Conservation (phyloP, 2,113 vertebrate genomes). For the Oplegnathus fasciatus region DNA sequence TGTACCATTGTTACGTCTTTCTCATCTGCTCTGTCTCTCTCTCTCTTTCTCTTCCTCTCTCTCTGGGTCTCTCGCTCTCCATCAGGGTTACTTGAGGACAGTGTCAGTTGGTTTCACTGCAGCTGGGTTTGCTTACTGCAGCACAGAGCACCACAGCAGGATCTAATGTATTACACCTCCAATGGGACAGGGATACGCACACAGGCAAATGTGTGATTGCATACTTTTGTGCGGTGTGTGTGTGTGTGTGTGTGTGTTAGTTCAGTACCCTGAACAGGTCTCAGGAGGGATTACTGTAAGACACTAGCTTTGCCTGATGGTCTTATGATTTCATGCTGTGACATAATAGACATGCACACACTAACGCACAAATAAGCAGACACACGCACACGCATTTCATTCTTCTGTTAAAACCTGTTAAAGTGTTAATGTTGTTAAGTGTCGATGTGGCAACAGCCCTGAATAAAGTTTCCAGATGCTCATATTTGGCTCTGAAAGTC, state of each 20-base stretch:
- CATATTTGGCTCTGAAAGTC: not conserved
- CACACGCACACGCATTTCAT: not conserved
- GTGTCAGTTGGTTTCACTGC: conserved; percentile 40
- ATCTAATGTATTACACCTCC: conserved; percentile 20
- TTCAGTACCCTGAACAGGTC: not conserved
- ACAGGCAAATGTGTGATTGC: not conserved
- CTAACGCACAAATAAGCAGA: not conserved
- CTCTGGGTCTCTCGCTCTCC: not conserved
- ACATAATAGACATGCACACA: not conserved
- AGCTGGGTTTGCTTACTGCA: conserved; percentile 46
- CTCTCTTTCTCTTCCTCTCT: not conserved
- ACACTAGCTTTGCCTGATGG: not conserved
- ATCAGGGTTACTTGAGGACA: conserved; percentile 55
- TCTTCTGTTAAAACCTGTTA: not conserved
- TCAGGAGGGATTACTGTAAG: not conserved
- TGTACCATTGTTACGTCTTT: not conserved
- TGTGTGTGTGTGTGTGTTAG: not conserved
- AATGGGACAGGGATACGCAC: not conserved
- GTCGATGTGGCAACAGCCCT: not conserved
- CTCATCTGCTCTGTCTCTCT: conserved; percentile 7
- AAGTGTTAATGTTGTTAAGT: not conserved
- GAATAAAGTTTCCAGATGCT: conserved; percentile 11
- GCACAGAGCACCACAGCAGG: conserved; percentile 13
- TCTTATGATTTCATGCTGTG: not conserved
- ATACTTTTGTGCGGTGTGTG: not conserved